A percentile compares a stretch with the other conserved stretches of the same genome.
These are phyloP conservation scores for Agapornis roseicollis DNA, from an alignment of 2,113 vertebrate genomes.

Conservation along the genomic window DNA sequence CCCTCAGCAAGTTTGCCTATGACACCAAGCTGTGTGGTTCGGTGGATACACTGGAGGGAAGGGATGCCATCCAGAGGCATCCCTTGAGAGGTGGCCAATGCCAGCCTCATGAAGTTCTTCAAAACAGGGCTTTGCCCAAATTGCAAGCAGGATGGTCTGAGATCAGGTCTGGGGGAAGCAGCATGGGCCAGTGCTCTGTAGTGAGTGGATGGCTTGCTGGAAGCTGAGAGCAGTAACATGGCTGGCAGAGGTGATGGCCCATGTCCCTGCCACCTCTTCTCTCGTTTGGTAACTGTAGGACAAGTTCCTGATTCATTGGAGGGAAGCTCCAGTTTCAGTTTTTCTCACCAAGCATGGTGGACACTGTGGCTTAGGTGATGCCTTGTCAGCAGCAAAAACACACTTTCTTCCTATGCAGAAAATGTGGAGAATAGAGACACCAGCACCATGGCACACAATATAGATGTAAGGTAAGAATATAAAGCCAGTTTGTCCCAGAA, in stretches of 20 bases:
- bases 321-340: background rate
- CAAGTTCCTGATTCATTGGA: background rate
- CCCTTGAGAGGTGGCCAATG: background rate
- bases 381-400: background rate
- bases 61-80: background rate
- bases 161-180: background rate
- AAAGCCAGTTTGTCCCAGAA: background rate
- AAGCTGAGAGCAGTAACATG: background rate
- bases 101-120: background rate
- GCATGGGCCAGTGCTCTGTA: background rate
- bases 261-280: background rate
- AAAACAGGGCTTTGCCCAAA: background rate
- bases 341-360: background rate
- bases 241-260: background rate
- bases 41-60: background rate
- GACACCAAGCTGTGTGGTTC: background rate
- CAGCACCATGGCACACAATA: background rate
- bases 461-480: background rate
- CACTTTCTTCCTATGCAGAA: background rate
- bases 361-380: background rate
- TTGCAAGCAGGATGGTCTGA: background rate
- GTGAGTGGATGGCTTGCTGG: background rate
- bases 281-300: background rate
- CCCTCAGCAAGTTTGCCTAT: background rate
- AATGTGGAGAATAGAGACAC: background rate